Evolutionary conservation across 2,888 invertebrate species (phyloP), one percentile per base, ranked within the genome.

Genomic region (Petrolisthes cinctipes): DNA sequence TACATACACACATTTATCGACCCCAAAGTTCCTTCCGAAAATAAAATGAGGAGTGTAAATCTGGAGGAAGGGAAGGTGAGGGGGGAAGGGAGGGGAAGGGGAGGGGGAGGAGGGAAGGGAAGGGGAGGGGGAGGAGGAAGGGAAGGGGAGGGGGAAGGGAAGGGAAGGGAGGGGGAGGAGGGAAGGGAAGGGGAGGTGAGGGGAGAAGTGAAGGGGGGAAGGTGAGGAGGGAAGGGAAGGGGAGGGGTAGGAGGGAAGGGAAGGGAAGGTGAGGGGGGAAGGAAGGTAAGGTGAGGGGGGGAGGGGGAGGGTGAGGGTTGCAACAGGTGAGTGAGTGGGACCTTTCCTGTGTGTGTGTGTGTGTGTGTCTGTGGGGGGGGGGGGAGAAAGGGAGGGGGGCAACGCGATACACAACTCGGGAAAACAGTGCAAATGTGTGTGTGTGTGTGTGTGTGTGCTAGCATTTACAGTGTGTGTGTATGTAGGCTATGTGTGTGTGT

Each of bases 401-500:
- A 71, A 54, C 6, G 53, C 4, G n/a, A 17, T 4, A 20, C 17
- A 9, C 14, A 14, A 14, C 7, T 6, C 7, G 61, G 61, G 61
- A 14, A 6, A 61, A 61, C 7, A 61, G 61, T 61, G 61, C 71
- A 71, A 14, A 14, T 71, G 71, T 71, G 11, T n/a, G 71, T 17
- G 6, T 71, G 17, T 17, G 17, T 71, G 71, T 71, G 71, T 71
- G n/a, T 71, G 71, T 71, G 71, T 71, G 71, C n/a, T 14, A n/a
- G 11, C 5, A n/a, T 71, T 14, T 53, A 2, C 14, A 37, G 66
- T 66, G 81, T 61, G 66, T 66, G 61, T 61, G 81, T 66, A 66
- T 61, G 37, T 66, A 66, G 57, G 81, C n/a, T 66, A 51, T 81
- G 81, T 81, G 37, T 81, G 81, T 81, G 6, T 80, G 78, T 20